These are phyloP conservation scores for Dryas iulia DNA, from an alignment of 1,140 invertebrate species.

Conservation along the genomic window DNA sequence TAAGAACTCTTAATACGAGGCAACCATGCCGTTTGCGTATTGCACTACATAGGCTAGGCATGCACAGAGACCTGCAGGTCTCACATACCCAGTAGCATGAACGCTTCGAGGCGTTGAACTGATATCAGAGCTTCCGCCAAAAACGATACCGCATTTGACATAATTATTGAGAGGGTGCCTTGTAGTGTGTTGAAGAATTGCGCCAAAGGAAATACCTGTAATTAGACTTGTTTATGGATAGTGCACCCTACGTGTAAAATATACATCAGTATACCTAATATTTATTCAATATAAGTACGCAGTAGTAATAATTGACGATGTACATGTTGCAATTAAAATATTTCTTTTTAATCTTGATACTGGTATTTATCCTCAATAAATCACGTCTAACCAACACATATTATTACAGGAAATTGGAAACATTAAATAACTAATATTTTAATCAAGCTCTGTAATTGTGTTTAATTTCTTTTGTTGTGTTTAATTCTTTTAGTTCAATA, in stretches of 20 bases:
- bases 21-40: constrained; percentile 34
- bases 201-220: constrained; percentile 78
- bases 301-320: constrained; percentile 7
- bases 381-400: background rate
- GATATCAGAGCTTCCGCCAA: constrained; percentile 86
- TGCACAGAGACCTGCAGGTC: constrained; percentile 42
- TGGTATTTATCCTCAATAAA: constrained; percentile 13
- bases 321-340: constrained; percentile 18
- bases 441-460: background rate
- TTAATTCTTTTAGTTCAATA: background rate
- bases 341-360: background rate
- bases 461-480: background rate
- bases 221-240: constrained; percentile 28
- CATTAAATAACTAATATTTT: background rate
- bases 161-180: constrained; percentile 83
- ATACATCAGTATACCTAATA: constrained; percentile 7
- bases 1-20: constrained; percentile 43
- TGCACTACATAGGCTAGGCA: constrained; percentile 33
- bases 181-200: constrained; percentile 80
- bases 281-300: background rate
- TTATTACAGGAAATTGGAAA: background rate
- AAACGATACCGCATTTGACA: constrained; percentile 87
- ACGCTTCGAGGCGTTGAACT: constrained; percentile 84
- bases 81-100: constrained; percentile 84
- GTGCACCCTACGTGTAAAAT: constrained; percentile 5